Evolutionary conservation across 2,113 vertebrate species (phyloP).

Genomic region (Chrysemys picta): DNA sequence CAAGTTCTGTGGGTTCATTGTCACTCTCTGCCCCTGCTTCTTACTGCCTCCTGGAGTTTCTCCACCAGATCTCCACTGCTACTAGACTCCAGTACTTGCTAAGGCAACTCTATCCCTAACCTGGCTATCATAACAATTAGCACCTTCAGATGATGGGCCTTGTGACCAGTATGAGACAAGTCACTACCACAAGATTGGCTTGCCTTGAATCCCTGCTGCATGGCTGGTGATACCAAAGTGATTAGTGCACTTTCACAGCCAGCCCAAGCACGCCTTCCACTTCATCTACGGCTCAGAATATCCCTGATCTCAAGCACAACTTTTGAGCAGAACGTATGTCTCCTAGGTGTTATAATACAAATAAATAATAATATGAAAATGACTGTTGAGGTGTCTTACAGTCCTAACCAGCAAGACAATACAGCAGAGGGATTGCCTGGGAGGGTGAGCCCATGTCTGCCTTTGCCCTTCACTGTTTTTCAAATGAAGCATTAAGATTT

Average conservation of each 20-base stretch:
- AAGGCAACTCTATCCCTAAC: not conserved
- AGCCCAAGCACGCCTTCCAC: not conserved
- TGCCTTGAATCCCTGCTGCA: not conserved
- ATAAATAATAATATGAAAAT: not conserved
- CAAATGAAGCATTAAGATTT: not conserved
- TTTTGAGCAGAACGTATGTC: not conserved
- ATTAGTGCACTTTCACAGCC: not conserved
- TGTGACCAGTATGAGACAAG: not conserved
- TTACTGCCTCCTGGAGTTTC: not conserved
- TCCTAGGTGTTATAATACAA: not conserved
- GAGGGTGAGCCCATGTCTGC: accelerated
- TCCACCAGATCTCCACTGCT: not conserved
- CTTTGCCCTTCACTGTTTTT: not conserved
- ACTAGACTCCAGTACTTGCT: not conserved
- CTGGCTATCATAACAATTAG: not conserved
- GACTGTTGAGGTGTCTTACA: not conserved
- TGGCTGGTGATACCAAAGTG: not conserved
- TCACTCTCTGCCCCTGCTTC: not conserved
- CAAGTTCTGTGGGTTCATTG: not conserved
- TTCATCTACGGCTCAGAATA: not conserved
- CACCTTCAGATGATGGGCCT: not conserved
- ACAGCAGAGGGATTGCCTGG: not conserved
- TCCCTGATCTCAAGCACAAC: not conserved
- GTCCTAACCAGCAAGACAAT: not conserved
- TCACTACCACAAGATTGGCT: not conserved